Evolutionary conservation across 1,140 invertebrate genomes (phyloP), one percentile per base, ranked within the genome.

Genomic region (Acyrthosiphon pisum): DNA sequence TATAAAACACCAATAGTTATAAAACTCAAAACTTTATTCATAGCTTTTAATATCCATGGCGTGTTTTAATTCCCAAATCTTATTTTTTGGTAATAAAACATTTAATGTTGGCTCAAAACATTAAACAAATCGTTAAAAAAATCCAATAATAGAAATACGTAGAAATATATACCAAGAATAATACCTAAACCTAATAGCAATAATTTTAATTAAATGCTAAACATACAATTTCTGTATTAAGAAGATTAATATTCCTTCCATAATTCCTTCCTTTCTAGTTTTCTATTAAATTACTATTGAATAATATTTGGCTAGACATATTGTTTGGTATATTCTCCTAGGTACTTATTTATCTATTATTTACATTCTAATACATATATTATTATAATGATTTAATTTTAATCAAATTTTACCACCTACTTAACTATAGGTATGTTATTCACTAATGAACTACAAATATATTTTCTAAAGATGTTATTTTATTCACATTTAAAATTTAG

Each of bases 61-160:
- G 41, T 86, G 84, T 86, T 86, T 86, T 46, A 86, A 86, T 86
- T 83, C 26, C n/a, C 11, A 86, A 86, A 86, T 46, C 84, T 41
- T 30, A 30, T 86, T 30, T 86, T 86, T 86, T 30, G 26, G 84
- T 86, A 86, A 86, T 86, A 86, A 86, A 86, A 86, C 11, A 86
- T 86, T 46, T 86, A 86, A 86, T 86, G 84, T 30, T 86, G 84
- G 41, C 41, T 30, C 41, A 46, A 86, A 30, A 86, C 26, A 46
- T 46, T 41, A 86, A 46, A 86, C 41, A 30, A 41, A 44, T 30
- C 26, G 83, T 46, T 86, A 46, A 86, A 84, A 83, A 46, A 46
- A 30, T 46, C 41, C 41, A 46, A 86, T 86, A 44, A 26, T 46
- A 41, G 41, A 86, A 86, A 86, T 41, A 84, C 44, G 3, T 41